Percentiles rank a stretch among this genome's conserved stretches.
These are phyloP conservation scores for Lutjanus argentimaculatus DNA, from an alignment of 2,797 vertebrate genomes.

Conservation along the genomic window DNA sequence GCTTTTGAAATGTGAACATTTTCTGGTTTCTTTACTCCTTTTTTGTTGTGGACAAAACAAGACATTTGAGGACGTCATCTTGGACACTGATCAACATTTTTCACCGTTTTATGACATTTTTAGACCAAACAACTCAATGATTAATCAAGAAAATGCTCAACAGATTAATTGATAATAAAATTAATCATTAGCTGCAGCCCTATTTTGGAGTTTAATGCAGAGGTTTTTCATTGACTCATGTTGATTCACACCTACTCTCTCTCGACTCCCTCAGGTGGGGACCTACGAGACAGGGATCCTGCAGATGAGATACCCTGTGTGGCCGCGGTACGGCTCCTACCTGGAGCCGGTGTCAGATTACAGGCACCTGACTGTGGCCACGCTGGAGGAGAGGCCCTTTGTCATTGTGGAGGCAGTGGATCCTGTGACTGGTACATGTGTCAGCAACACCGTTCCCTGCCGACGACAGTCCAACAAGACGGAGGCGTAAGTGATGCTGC, in stretches of 20 bases:
- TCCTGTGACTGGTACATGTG: constrained; percentile 92
- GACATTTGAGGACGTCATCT: too few species aligned
- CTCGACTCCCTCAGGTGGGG: constrained; percentile 89
- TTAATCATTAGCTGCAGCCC: too few species aligned
- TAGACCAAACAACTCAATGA: too few species aligned
- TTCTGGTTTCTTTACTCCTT: too few species aligned
- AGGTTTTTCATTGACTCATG: constrained; percentile 19
- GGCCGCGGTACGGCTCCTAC: constrained; percentile 94
- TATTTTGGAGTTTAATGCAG: constrained; percentile 6
- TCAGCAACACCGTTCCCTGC: constrained; percentile 97
- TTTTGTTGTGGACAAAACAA: too few species aligned
- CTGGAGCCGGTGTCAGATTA: constrained; percentile 94
- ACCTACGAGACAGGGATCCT: constrained; percentile 93
- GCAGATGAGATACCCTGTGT: constrained; percentile 97
- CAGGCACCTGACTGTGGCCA: constrained; percentile 96
- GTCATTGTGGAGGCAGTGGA: constrained; percentile 97
- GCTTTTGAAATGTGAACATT: too few species aligned
- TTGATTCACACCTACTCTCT: not conserved
- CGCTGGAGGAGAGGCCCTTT: constrained; percentile 96
- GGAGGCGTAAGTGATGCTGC: constrained; percentile 78
- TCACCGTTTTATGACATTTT: too few species aligned
- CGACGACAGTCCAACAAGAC: constrained; percentile 94
- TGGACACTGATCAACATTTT: too few species aligned
- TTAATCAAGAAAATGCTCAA: too few species aligned
- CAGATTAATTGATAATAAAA: too few species aligned